Evolutionary conservation across 2,113 vertebrate genomes (phyloP).

Genomic region (Nycticorax nycticorax): DNA sequence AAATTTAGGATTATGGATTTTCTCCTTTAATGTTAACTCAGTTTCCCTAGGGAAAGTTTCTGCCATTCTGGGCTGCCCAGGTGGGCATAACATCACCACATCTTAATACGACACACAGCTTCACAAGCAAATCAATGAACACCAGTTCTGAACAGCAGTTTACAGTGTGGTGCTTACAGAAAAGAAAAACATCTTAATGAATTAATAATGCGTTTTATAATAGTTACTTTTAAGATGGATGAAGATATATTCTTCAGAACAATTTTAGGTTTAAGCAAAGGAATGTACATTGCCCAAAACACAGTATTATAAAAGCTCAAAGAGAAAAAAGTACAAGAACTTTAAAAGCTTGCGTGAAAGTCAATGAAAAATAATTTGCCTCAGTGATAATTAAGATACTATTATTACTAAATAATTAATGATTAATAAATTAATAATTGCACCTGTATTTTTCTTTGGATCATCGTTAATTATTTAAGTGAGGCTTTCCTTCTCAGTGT

Average conservation of each 20-base stretch:
- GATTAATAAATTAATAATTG: neutral
- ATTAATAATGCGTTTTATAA: neutral
- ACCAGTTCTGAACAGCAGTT: neutral
- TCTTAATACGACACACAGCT: neutral
- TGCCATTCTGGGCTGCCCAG: neutral
- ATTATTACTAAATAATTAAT: neutral
- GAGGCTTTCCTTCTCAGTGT: neutral
- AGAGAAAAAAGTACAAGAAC: neutral
- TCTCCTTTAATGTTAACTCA: neutral
- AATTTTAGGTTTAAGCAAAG: neutral
- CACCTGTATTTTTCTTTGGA: neutral
- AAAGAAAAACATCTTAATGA: neutral
- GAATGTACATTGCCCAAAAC: neutral
- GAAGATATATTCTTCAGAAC: neutral
- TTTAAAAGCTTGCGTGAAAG: neutral
- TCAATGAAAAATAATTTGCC: neutral
- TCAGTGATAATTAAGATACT: neutral
- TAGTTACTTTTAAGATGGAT: neutral
- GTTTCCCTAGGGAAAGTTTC: neutral
- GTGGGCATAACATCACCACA: rapidly evolving
- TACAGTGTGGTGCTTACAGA: neutral
- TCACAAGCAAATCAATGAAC: neutral
- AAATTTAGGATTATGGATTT: neutral
- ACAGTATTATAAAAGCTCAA: neutral
- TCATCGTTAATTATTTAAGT: neutral